These are phyloP conservation scores for Pyxicephalus adspersus DNA, from an alignment of 2,113 vertebrate genomes.

Conservation along the genomic window DNA sequence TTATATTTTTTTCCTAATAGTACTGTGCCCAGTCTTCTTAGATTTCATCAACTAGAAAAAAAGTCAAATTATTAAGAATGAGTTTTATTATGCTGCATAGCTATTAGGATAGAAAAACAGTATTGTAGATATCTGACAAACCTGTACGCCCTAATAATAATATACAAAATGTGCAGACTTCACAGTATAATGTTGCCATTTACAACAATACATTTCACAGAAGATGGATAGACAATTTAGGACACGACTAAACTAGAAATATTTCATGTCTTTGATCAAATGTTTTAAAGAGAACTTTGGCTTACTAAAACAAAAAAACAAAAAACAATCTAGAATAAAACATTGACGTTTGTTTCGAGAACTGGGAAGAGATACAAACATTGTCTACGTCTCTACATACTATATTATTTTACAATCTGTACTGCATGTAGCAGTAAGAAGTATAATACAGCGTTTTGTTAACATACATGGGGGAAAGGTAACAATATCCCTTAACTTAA, in stretches of 20 bases:
- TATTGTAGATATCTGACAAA: constrained; percentile 60
- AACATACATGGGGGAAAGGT: neutral
- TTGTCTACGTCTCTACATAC: constrained; percentile 23
- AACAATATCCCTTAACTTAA: neutral
- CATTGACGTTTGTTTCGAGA: neutral
- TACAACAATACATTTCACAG: constrained; percentile 38
- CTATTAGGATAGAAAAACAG: constrained; percentile 59
- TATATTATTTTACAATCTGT: constrained; percentile 10
- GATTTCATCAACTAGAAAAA: neutral
- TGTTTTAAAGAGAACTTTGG: constrained; percentile 26
- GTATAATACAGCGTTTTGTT: neutral
- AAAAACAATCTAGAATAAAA: constrained; percentile 4
- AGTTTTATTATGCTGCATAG: constrained; percentile 73
- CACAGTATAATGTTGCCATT: constrained; percentile 70
- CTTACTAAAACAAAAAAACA: constrained; percentile 30
- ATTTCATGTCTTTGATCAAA: constrained; percentile 7
- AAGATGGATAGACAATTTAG: constrained; percentile 20
- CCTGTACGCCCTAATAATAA: constrained; percentile 57
- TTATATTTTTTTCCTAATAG: no score
- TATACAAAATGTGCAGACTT: constrained; percentile 61
- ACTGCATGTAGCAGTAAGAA: neutral
- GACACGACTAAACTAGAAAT: constrained; percentile 42
- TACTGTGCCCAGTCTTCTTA: no score
- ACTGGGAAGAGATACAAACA: constrained; percentile 15
- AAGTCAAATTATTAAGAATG: constrained; percentile 67